Conservation (phyloP, 2,797 vertebrate genomes). For the Poeciliopsis gracilis region DNA sequence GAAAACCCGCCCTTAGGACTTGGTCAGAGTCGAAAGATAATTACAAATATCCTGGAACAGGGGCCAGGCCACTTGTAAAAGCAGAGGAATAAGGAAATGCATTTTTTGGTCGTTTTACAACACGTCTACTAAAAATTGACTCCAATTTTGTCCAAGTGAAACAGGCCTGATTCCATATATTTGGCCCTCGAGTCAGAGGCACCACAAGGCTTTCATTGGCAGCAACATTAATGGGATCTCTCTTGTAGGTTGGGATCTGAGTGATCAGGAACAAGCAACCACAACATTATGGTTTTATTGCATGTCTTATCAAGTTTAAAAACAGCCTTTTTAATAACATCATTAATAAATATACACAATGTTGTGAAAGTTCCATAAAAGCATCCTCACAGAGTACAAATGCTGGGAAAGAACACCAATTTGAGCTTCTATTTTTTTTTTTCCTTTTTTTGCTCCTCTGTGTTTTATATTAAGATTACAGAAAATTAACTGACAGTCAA, state of each 20-base stretch:
- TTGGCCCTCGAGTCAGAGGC: conserved; percentile 29
- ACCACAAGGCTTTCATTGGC: conserved; percentile 61
- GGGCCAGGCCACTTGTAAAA: conserved; percentile 7
- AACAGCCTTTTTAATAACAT: conserved; percentile 63
- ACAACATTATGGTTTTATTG: conserved; percentile 62
- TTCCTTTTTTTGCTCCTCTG: neutral
- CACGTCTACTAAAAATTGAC: neutral
- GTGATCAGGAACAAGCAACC: conserved; percentile 46
- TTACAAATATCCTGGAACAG: conserved; percentile 40
- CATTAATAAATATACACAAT: conserved; percentile 80
- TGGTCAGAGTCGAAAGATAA: conserved; percentile 44
- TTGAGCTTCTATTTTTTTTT: conserved; percentile 22
- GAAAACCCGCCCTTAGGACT: conserved; percentile 43
- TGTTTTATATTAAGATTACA: conserved; percentile 42
- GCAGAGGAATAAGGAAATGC: conserved; percentile 13
- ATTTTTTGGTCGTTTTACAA: conserved; percentile 11
- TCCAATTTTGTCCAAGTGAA: conserved; percentile 6
- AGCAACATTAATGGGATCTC: conserved; percentile 23
- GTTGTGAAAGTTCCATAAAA: conserved; percentile 50
- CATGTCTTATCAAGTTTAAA: conserved; percentile 56
- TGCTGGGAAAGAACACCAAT: conserved; percentile 17
- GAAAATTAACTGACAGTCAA: conserved; percentile 32
- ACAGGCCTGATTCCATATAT: conserved; percentile 7
- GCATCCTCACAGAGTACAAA: conserved; percentile 43
- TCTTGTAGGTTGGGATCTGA: conserved; percentile 32